Percentiles rank a stretch among this genome's conserved stretches.
Evolutionary conservation across 2,113 vertebrate species (phyloP).

Genomic region (Pomatostomus ruficeps): DNA sequence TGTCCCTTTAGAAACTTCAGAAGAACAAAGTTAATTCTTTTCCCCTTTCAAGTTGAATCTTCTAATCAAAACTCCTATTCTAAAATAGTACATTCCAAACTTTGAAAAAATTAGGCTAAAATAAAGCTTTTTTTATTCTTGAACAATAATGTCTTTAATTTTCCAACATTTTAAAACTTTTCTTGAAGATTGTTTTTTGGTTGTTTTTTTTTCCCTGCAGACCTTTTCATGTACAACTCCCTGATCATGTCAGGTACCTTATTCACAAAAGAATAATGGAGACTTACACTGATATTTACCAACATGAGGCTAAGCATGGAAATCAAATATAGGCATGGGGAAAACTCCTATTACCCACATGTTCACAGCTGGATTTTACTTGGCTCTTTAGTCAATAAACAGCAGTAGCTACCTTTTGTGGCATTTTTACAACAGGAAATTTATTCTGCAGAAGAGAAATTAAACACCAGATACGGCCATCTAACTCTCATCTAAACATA

Average conservation of each 20-base stretch:
- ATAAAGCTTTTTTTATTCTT: not conserved
- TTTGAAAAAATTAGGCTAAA: not conserved
- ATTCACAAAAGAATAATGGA: conserved; percentile 40
- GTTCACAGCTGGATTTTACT: conserved; percentile 66
- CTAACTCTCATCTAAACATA: conserved; percentile 18
- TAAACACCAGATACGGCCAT: conserved; percentile 34
- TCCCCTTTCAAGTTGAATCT: not conserved
- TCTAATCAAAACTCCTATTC: not conserved
- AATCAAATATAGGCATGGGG: conserved; percentile 3
- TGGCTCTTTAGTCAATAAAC: conserved; percentile 61
- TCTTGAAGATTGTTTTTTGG: not conserved
- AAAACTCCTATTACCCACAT: conserved; percentile 53
- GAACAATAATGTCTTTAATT: not conserved
- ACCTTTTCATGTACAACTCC: not conserved
- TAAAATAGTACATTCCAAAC: not conserved
- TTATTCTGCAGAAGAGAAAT: conserved; percentile 51
- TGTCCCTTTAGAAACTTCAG: not conserved
- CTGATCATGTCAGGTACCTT: not conserved
- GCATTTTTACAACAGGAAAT: conserved; percentile 65
- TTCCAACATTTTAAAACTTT: not conserved
- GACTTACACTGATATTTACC: not conserved
- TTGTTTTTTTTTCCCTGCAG: not conserved
- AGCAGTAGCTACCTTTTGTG: conserved; percentile 60
- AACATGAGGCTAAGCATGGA: not conserved
- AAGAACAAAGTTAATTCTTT: not conserved